phyloP scores from a whole-genome alignment of 2,888 invertebrate genomes.

The Odontomyia ornata region DNA sequence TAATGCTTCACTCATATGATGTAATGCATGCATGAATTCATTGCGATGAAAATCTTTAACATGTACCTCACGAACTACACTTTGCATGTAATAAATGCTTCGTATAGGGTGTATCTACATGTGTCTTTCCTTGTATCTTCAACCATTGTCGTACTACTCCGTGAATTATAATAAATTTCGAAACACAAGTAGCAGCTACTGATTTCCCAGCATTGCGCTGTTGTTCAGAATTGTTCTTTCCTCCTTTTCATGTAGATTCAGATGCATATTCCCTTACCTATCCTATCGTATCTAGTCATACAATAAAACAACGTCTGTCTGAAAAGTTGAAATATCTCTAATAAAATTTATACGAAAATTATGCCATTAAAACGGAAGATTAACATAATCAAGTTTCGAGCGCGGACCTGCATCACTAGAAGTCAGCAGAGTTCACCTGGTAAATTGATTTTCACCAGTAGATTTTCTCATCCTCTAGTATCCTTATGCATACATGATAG shows the following conservation, averaged over 20 bases:
- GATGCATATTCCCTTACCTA: neutral
- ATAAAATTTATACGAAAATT: constrained; percentile 51
- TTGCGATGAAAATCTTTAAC: constrained; percentile 31
- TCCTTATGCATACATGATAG: too few species aligned
- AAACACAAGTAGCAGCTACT: constrained; percentile 9
- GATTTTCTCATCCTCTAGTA: neutral
- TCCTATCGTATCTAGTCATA: constrained; percentile 26
- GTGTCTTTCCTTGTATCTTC: constrained; percentile 33
- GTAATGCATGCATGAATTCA: neutral
- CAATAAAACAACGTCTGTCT: constrained; percentile 50
- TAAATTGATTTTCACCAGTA: constrained; percentile 54
- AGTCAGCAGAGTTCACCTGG: constrained; percentile 39
- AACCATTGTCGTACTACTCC: neutral
- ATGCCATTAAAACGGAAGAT: constrained; percentile 50
- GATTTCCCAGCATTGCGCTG: constrained; percentile 3
- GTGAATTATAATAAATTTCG: neutral
- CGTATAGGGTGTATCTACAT: constrained; percentile 31
- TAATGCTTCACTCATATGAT: too few species aligned
- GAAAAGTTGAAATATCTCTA: constrained; percentile 51
- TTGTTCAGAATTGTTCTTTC: neutral
- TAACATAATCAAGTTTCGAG: constrained; percentile 48
- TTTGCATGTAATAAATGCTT: constrained; percentile 49
- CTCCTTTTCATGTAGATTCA: neutral
- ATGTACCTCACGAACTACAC: constrained; percentile 47
- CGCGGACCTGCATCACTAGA: constrained; percentile 11